These are phyloP conservation scores for Epiblema foenella DNA, from an alignment of 2,888 invertebrate species.

Conservation along the genomic window DNA sequence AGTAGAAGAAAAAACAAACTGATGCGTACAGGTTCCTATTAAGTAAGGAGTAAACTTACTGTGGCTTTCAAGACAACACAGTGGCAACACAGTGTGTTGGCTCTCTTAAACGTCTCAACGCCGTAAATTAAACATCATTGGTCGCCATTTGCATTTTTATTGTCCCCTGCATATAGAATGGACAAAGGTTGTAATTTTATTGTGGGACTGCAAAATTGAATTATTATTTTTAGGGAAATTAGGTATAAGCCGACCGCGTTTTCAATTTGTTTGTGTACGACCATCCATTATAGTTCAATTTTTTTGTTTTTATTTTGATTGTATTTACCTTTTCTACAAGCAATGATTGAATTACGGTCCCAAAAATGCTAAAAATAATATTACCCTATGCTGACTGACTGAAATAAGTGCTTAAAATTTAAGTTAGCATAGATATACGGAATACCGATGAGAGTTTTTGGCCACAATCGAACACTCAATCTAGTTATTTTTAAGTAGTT, in stretches of 20 bases:
- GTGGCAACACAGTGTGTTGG: slow-evolving; percentile 9
- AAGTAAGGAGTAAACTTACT: no score
- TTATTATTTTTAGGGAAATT: slow-evolving; percentile 77
- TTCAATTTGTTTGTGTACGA: slow-evolving; percentile 60
- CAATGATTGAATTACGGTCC: background rate
- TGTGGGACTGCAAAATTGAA: slow-evolving; percentile 76
- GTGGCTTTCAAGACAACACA: background rate
- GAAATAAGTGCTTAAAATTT: no score
- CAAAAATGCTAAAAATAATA: no score
- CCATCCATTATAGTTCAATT: slow-evolving; percentile 49
- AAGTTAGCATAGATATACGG: no score
- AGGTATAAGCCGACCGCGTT: slow-evolving; percentile 61
- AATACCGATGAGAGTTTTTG: no score
- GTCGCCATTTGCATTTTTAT: slow-evolving; percentile 80
- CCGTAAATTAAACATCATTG: slow-evolving; percentile 78
- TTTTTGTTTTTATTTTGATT: slow-evolving; percentile 3
- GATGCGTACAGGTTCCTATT: no score
- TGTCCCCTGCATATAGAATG: slow-evolving; percentile 74
- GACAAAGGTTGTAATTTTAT: slow-evolving; percentile 77
- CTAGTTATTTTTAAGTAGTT: background rate
- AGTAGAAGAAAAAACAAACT: no score
- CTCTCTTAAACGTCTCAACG: slow-evolving; percentile 50
- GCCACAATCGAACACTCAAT: no score
- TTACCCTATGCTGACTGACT: no score
- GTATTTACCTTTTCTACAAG: background rate